These are phyloP conservation scores for Argya squamiceps DNA, from an alignment of 2,797 vertebrate genomes.

Conservation along the genomic window DNA sequence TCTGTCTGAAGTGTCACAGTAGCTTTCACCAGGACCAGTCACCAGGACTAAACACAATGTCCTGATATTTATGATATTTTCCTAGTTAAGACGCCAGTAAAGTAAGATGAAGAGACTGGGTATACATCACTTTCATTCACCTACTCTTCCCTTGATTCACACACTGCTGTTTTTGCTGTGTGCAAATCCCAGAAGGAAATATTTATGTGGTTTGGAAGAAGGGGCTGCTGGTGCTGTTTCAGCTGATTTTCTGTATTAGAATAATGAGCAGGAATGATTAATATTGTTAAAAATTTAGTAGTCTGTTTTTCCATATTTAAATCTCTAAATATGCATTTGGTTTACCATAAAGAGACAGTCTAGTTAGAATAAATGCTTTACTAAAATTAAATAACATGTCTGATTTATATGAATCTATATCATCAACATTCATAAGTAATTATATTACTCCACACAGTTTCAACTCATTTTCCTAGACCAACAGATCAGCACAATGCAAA, in stretches of 20 bases:
- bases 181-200: not conserved
- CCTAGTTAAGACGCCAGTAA: not conserved
- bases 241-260: not conserved
- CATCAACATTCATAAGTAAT: not conserved
- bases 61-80: not conserved
- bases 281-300: not conserved
- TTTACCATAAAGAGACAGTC: not conserved
- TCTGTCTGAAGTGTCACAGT: not conserved
- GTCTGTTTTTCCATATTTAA: not conserved
- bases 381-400: not conserved
- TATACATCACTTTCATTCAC: not conserved
- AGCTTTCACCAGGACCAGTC: not conserved
- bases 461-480: not conserved
- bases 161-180: not conserved
- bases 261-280: slow-evolving; percentile 14
- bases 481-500: not conserved
- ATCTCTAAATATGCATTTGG: not conserved
- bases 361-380: not conserved
- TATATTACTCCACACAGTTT: not conserved
- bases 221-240: not conserved
- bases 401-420: slow-evolving; percentile 8
- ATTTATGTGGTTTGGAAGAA: not conserved
- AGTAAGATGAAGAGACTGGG: not conserved
- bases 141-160: not conserved
- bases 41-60: not conserved